Base-by-base conservation (phyloP, 2,888 invertebrate species). In the Drosophila nigricruria region DNA sequence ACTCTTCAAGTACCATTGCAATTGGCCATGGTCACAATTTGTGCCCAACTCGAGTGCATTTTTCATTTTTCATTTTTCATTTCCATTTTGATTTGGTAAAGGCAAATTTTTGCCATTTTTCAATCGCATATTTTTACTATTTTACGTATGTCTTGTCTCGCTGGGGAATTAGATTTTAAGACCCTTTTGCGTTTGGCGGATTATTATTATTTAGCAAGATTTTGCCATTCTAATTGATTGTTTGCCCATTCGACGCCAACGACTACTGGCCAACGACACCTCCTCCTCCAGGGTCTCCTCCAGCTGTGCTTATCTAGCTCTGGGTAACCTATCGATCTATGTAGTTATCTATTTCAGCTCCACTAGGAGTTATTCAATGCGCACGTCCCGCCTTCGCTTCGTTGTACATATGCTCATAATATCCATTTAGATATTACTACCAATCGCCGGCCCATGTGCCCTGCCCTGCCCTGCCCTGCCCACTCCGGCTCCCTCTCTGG, bases 141-240 rank as follows among this genome's bases (percentile, higher is more conserved):
- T 78, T 68, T 57, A 43, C 43, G 34, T 61, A 47, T 69, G 73
- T 72, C 61, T 79, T 77, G 69, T 73, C 60, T 60, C 54, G 66
- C 53, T 47, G 67, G 79, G 83, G 87, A 78, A 87, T 87, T 87
- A 87, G 67, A 78, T 90, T 87, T 83, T 90, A 87, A 87, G 87
- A 77, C 75, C 77, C 70, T 70, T 82, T 89, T 81, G 88, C 81
- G 76, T 76, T 87, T 65, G 58, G 53, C 65, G 82, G 90, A 90
- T 91, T 89, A 89, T 56, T 71, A 76, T 72, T 90, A 91, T 90
- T 91, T 88, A 82, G 76, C 70, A 81, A 81, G 81, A 84, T 82
- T 83, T 79, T 71, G 81, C 79, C 79, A 87, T 86, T 88, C 87
- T 88, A 88, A 88, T 88, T 88, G 87, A 88, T 88, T 90, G 90